Evolutionary conservation across 2,888 invertebrate genomes (phyloP).

Genomic region (Mesorhabditis spiculigera): DNA sequence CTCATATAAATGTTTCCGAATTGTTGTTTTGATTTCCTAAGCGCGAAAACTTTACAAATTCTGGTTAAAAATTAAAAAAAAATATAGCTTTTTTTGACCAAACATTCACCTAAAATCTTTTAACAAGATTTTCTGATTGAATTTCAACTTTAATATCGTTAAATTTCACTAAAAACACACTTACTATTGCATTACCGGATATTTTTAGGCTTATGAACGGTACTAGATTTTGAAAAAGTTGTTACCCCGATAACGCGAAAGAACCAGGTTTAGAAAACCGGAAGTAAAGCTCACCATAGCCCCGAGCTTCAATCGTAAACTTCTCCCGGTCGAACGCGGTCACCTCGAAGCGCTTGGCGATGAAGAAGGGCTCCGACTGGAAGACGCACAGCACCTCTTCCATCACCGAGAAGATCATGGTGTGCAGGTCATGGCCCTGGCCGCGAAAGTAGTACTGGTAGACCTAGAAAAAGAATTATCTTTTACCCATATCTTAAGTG

Average conservation of each 20-base stretch:
- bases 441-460: slow-evolving; percentile 80
- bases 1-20: slow-evolving; percentile 20
- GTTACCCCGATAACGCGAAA: too few species aligned
- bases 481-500: too few species aligned
- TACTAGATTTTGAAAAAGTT: too few species aligned
- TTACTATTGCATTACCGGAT: too few species aligned
- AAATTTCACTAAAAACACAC: too few species aligned
- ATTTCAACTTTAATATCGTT: too few species aligned
- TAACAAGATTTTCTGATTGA: too few species aligned
- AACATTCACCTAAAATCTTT: too few species aligned
- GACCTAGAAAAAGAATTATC: slow-evolving; percentile 50
- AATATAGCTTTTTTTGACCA: too few species aligned
- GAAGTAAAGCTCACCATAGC: neutral
- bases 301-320: slow-evolving; percentile 13
- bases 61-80: too few species aligned
- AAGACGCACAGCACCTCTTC: slow-evolving; percentile 91
- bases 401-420: slow-evolving; percentile 83
- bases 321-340: slow-evolving; percentile 21
- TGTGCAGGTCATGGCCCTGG: slow-evolving; percentile 79
- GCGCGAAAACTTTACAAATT: too few species aligned
- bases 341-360: slow-evolving; percentile 48
- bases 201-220: too few species aligned
- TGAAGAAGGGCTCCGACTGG: slow-evolving; percentile 66
- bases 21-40: neutral
- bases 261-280: slow-evolving; percentile 26